Percentiles rank a stretch among this genome's conserved stretches.
These are phyloP conservation scores for Chelonus insularis DNA, from an alignment of 1,140 invertebrate species.

Conservation along the genomic window DNA sequence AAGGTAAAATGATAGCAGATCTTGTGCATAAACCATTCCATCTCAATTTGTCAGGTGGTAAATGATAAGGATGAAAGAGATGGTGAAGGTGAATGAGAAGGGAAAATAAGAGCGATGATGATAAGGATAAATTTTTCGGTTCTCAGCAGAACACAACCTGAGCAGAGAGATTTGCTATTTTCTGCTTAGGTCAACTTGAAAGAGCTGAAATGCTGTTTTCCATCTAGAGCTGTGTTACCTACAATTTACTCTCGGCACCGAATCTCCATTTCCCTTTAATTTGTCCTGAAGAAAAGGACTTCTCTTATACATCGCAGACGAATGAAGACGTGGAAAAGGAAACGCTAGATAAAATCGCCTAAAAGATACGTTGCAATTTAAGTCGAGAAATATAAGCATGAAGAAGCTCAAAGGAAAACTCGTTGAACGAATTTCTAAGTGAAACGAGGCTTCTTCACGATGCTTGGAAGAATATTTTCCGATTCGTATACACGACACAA, in stretches of 20 bases:
- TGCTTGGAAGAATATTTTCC: constrained; percentile 28
- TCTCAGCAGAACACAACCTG: constrained; percentile 16
- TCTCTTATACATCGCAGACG: not conserved
- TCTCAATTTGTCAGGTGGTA: constrained; percentile 28
- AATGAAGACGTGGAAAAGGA: not conserved
- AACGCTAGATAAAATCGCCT: constrained; percentile 21
- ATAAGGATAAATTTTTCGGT: constrained; percentile 11
- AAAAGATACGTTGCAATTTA: constrained; percentile 36
- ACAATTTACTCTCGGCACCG: constrained; percentile 14
- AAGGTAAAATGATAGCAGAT: constrained; percentile 19
- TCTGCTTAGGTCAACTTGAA: constrained; percentile 47
- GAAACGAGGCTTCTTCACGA: not conserved
- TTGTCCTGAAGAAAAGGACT: constrained; percentile 16
- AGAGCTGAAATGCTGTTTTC: constrained; percentile 31
- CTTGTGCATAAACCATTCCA: constrained; percentile 25
- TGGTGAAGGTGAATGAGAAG: not conserved
- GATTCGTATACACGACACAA: constrained; percentile 19
- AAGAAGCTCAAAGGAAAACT: constrained; percentile 3
- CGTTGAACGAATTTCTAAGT: constrained; percentile 33
- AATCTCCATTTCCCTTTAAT: constrained; percentile 41
- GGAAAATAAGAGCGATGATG: constrained; percentile 12
- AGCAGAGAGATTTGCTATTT: constrained; percentile 39
- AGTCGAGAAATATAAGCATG: constrained; percentile 24
- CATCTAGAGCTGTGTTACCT: constrained; percentile 16
- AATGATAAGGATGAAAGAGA: not conserved